Base-by-base conservation (phyloP, 2,888 invertebrate genomes). In the Idaea straminata region DNA sequence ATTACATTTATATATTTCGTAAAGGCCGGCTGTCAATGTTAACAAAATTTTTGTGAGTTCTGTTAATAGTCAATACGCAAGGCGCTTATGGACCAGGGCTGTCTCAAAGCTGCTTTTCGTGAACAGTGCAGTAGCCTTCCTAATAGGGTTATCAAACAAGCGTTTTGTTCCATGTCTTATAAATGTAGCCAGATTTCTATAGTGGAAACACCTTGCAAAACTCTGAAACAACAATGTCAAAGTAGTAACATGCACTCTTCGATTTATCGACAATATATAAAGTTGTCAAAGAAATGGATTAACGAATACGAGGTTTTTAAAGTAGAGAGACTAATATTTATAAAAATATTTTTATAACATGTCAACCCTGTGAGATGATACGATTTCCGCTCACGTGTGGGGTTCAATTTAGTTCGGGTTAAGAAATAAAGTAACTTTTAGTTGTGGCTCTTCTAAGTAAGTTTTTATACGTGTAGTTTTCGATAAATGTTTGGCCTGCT, bases 381-480 rank as follows among this genome's bases (percentile, higher is more conserved):
- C 34, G 16, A 34, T 16, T 59, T 59, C 59, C 59, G 59, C 34
- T 59, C 59, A 59, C 59, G 63, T 59, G 61, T 47, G 61, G 35
- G 63, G 65, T 68, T 66, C 65, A 47, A 61, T 70, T 62, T 58
- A 64, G 62, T 63, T 57, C 64, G 63, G 65, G 66, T 61, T 62
- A 69, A 66, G 66, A 66, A 68, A 71, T 66, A 66, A 65, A 68
- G 64, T 70, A 66, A 68, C 65, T 64, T 64, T 67, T 65, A 68
- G 67, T 66, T 69, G 72, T 69, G 66, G 63, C 62, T 63, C 35
- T 66, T 69, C 69, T 69, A 25, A 59, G 47, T 69, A 25, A 59
- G 47, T 47, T 47, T 36, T 10, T 47, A 47, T 47, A 47, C 47
- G 47, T 7, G 47, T 47, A 47, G 13, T 7, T 47, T 47, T 47